Conservation (phyloP, 1,140 invertebrate species). For the Phenacoccus solenopsis region DNA sequence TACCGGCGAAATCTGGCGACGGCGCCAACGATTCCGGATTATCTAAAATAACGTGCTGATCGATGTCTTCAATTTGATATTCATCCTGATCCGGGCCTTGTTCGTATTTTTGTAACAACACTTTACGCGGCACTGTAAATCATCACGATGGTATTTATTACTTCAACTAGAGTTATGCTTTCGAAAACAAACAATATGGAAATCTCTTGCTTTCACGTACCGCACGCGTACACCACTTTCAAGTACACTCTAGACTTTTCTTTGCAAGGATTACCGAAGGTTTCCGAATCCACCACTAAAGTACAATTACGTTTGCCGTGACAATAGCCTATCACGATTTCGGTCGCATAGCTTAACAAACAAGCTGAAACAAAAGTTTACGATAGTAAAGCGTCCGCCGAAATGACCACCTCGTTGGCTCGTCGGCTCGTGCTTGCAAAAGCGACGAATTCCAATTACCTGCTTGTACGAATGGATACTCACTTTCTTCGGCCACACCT, state of each 20-base stretch:
- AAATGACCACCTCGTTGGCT: too few species aligned
- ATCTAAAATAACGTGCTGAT: background rate
- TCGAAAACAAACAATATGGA: too few species aligned
- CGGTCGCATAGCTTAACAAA: conserved; percentile 69
- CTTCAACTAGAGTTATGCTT: too few species aligned
- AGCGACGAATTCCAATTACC: too few species aligned
- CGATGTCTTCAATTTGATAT: background rate
- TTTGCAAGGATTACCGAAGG: conserved; percentile 75
- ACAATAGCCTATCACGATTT: conserved; percentile 77
- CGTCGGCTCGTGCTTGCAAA: too few species aligned
- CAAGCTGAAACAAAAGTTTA: conserved; percentile 52
- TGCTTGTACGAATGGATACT: too few species aligned
- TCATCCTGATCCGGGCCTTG: conserved; percentile 59
- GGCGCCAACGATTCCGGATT: conserved; percentile 9
- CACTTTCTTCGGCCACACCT: conserved; percentile 77
- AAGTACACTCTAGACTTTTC: conserved; percentile 74
- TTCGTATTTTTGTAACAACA: conserved; percentile 64
- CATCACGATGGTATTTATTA: background rate
- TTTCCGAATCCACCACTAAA: conserved; percentile 63
- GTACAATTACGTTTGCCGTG: conserved; percentile 75
- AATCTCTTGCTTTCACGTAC: too few species aligned
- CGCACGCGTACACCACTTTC: conserved; percentile 85
- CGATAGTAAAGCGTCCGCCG: too few species aligned
- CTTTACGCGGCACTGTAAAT: conserved; percentile 60
- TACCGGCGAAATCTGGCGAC: background rate